Base-by-base conservation (phyloP, 92 coral and sea anemone species). In the Virgularia gustaviana region DNA sequence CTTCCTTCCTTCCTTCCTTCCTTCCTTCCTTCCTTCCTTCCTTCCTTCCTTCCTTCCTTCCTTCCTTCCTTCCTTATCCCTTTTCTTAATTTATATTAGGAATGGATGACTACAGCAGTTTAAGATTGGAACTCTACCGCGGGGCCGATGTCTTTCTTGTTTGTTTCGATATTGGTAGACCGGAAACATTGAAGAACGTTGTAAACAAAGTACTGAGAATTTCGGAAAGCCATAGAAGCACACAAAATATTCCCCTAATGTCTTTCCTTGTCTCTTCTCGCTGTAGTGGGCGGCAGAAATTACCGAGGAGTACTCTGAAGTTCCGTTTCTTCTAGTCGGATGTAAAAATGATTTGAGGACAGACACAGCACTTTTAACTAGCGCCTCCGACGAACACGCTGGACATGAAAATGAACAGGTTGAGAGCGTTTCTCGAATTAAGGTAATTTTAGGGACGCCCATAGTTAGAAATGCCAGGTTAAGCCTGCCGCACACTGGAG, bases 161-260 rank as follows among this genome's bases (percentile, higher is more conserved):
- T 31, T 94, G 99, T 55, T 94, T 94, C 60, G 99, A 94, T 76
- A 94, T 94, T 68, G 96, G 99, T 1, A 90, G 86, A 71, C 99
- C 96, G 7, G 74, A 87, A 8, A 83, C 96, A 25, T 76, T 94
- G 18, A 71, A 73, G 43, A 87, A 81, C 53, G 91, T 89, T 10
- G 71, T 78, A 12, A 70, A 78, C 30, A 89, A 85, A 94, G 98
- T 89, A 79, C 0, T 3, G 24, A 25, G 25, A 18, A n/a, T 3
- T 23, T 10, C 5, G 7, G 16, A 18, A 11, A 10, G 8, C 20
- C 35, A 15, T 41, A 16, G 9, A 10, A 41, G 58, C 58, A 52
- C 20, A 23, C n/a, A 19, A 18, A 22, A 7, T 12, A 55, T 55
- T 5, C 10, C 22, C 22, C 16, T 2, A 12, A 9, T 2, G 22